Percentiles rank a stretch among this genome's conserved stretches.
Conservation (phyloP, 2,797 vertebrate genomes). For the Macropodus opercularis region DNA sequence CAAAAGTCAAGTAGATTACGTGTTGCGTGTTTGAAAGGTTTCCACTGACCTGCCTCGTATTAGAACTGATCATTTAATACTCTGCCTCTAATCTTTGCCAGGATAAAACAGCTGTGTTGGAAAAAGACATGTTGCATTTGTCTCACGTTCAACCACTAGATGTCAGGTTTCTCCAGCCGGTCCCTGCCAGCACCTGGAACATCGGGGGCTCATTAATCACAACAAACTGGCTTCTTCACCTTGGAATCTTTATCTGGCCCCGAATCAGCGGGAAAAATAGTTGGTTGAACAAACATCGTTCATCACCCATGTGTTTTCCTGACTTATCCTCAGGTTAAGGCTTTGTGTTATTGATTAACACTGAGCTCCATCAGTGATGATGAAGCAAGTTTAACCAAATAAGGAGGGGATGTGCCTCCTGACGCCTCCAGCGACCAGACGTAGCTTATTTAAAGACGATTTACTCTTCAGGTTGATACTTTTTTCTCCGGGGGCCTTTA, state of each 20-base stretch:
- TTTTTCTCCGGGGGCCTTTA: not conserved
- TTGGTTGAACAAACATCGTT: constrained; percentile 36
- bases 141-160: constrained; percentile 68
- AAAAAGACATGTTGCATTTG: not conserved
- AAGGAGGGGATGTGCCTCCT: constrained; percentile 32
- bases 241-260: constrained; percentile 28
- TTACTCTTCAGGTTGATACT: constrained; percentile 9
- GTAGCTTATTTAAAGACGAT: constrained; percentile 57
- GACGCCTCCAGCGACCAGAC: constrained; percentile 37
- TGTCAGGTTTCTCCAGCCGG: constrained; percentile 65
- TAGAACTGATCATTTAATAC: constrained; percentile 32
- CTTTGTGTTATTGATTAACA: constrained; percentile 64
- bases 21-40: constrained; percentile 34
- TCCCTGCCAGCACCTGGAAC: not conserved
- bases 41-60: constrained; percentile 27
- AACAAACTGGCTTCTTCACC: constrained; percentile 20
- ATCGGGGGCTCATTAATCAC: constrained; percentile 30
- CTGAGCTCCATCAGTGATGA: constrained; percentile 35
- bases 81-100: constrained; percentile 18
- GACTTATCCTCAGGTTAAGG: constrained; percentile 38
- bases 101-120: constrained; percentile 14
- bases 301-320: constrained; percentile 40
- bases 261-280: constrained; percentile 44
- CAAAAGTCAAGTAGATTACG: constrained; percentile 28
- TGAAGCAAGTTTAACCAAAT: constrained; percentile 52